Evolutionary conservation across 2,888 invertebrate genomes (phyloP), one percentile per base, ranked within the genome.

Genomic region (Tachina grossa): DNA sequence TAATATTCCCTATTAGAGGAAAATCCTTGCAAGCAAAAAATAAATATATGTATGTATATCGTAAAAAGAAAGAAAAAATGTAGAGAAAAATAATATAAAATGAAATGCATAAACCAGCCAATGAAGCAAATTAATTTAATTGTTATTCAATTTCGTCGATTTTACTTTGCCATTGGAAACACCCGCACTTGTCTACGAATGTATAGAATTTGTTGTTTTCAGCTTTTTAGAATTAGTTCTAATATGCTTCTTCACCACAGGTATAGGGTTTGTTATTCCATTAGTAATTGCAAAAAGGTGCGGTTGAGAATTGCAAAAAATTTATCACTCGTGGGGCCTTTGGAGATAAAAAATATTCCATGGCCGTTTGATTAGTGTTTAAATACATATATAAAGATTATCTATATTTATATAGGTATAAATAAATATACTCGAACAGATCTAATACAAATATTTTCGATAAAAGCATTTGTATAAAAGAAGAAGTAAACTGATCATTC

Each of bases 61-160:
- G 31, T 31, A 31, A 31, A 31, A 31, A 31, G 31, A 31, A 31
- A 31, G 31, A 31, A 6, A 31, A 31, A 31, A 31, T 31, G 0
- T 1, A 31, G 31, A 31, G 31, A 31, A 31, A 31, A 31, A 31
- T 31, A 31, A 31, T 31, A 31, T 31, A 6, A 31, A 31, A 31
- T 31, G 31, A 61, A 14, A 9, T 41, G 16, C 14, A 39, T 41
- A 41, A n/a, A 61, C 10, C 47, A 78, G 53, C 61, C 69, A 75
- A 69, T 84, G 75, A 79, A 84, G 84, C 59, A 71, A 80, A 80
- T 80, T 63, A 80, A 76, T 76, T 84, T 80, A 80, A 84, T 84
- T 76, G 76, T 80, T 53, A 80, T 76, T 80, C 63, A 83, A 83
- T 83, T 69, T 61, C 49, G 41, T 10, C 9, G 39, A 16, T 75